Evolutionary conservation across 2,797 vertebrate genomes (phyloP).

Genomic region (Euphonia xanthogaster): DNA sequence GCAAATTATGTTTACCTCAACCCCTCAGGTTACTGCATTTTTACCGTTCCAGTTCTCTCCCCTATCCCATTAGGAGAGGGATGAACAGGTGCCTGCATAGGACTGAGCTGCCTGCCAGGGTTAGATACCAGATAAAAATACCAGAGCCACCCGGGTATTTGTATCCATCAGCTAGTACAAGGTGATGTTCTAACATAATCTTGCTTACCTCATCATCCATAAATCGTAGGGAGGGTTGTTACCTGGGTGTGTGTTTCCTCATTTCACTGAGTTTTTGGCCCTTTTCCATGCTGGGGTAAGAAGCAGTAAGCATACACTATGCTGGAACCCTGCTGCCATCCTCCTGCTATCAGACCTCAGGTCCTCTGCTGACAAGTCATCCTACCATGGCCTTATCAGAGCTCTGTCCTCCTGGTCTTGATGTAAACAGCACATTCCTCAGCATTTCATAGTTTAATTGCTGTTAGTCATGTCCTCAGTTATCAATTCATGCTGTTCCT

Average conservation of each 20-base stretch:
- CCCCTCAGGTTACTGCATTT: background rate
- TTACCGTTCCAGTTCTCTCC: background rate
- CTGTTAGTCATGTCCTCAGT: background rate
- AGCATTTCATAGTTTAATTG: background rate
- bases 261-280: background rate
- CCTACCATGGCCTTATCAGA: background rate
- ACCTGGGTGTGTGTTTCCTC: background rate
- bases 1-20: background rate
- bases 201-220: background rate
- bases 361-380: background rate
- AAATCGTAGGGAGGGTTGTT: background rate
- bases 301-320: rapidly evolving
- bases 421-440: slow-evolving; percentile 23
- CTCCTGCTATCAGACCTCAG: background rate
- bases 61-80: background rate
- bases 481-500: background rate
- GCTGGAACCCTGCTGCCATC: background rate
- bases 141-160: background rate
- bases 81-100: background rate
- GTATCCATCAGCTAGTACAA: background rate
- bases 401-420: background rate
- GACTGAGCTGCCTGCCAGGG: background rate
- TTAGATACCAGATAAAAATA: background rate
- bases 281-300: background rate
- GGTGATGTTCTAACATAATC: background rate